Conservation (phyloP, 2,113 vertebrate genomes). For the Pterocles orientalis region DNA sequence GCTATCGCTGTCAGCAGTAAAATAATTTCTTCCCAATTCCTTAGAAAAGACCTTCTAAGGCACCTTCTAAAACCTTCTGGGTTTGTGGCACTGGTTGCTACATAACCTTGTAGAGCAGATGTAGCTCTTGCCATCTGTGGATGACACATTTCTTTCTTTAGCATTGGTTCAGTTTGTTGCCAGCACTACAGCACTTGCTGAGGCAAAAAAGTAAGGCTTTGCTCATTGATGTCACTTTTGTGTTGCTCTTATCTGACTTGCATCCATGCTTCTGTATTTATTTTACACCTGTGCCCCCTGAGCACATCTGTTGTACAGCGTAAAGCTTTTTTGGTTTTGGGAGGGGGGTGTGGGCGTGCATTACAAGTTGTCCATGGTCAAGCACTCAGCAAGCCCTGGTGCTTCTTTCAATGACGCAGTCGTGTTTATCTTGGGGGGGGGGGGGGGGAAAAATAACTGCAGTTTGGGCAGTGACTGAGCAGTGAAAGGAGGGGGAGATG, state of each 20-base stretch:
- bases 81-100: not conserved
- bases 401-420: too few relatives aligned
- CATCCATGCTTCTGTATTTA: not conserved
- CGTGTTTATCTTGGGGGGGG: not conserved
- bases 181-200: not conserved
- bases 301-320: not conserved
- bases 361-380: fast-evolving
- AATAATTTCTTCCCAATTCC: not conserved
- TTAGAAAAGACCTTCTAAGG: not conserved
- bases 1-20: not conserved
- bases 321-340: not conserved
- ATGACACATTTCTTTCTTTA: not conserved
- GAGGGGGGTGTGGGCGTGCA: fast-evolving
- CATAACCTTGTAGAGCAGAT: not conserved
- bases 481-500: not conserved
- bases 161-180: not conserved
- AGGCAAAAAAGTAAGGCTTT: not conserved
- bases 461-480: fast-evolving
- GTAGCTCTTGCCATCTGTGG: not conserved
- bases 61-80: not conserved
- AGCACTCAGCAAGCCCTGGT: not conserved
- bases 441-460: too few relatives aligned
- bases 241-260: not conserved
- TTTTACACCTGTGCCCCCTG: not conserved
- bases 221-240: not conserved